A percentile compares a stretch with the other conserved stretches of the same genome.
phyloP scores from a whole-genome alignment of 2,888 invertebrate species.

The Muschampia plurimacula region DNA sequence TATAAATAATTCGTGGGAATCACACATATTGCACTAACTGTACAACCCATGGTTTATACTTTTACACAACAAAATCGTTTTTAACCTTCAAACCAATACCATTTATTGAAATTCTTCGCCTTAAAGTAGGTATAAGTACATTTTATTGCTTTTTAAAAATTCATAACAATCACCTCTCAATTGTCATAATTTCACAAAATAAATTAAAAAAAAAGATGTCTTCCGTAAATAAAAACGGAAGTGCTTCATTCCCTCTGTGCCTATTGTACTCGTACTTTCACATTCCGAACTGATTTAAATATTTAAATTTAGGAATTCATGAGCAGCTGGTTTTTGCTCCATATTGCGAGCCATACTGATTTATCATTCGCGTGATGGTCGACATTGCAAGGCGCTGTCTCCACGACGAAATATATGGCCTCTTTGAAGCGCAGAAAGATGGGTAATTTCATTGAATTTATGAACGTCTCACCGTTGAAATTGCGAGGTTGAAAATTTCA shows the following conservation, averaged over 20 bases:
- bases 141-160: background rate
- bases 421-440: conserved; percentile 83
- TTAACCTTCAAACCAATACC: no score
- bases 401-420: conserved; percentile 77
- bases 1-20: background rate
- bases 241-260: background rate
- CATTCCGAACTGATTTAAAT: conserved; percentile 41
- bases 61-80: no score
- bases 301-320: conserved; percentile 53
- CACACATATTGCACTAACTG: background rate
- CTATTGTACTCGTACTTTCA: conserved; percentile 23
- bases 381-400: conserved; percentile 77
- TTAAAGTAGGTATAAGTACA: background rate
- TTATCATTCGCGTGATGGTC: conserved; percentile 79
- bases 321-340: conserved; percentile 54
- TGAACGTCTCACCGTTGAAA: conserved; percentile 78
- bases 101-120: background rate
- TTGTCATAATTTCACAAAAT: background rate
- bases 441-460: conserved; percentile 84
- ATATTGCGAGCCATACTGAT: conserved; percentile 69
- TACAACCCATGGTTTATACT: background rate
- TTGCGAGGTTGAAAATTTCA: conserved; percentile 73
- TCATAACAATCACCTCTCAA: background rate
- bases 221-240: conserved; percentile 1
- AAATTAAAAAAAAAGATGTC: background rate